Base-by-base conservation (phyloP, 2,113 vertebrate species). In the Chaenogobius annularis region DNA sequence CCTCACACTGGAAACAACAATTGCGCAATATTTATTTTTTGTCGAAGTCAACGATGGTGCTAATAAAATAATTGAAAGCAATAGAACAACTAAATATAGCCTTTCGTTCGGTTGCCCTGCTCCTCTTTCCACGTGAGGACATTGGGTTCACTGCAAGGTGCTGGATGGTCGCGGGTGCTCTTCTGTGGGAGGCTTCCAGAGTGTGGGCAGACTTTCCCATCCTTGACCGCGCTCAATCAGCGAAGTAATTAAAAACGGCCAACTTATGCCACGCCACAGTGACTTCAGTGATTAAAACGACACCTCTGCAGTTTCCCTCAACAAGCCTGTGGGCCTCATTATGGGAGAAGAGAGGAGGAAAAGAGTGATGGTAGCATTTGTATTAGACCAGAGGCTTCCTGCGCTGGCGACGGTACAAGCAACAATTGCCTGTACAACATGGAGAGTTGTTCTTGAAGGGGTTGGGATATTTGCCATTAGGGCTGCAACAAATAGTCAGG, bases 181-280 rank as follows among this genome's bases (percentile, higher is more conserved):
- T 76, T 78, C 68, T 69, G 56, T 71, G 56, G 75, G 74, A 72
- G 79, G 79, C 72, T 72, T 81, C 73, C 75, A 69, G 69, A 73
- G 43, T 66, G 85, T 85, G 89, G 86, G 83, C 84, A 85, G 77
- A 68, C 82, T 69, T 76, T 61, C 78, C 89, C 86, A 87, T 90
- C 88, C 89, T 86, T 89, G 85, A 83, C 84, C 84, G 81, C 77
- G 82, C 86, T 84, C 89, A 88, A 87, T 91, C 82, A 90, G 83
- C 72, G 35, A 81, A 84, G 85, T 90, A 92, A 93, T 93, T 93
- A 92, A 90, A 90, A 82, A 87, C 81, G 84, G 86, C 87, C 88
- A 88, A 91, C 86, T 90, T 81, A 69, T 85, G 87, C 88, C 86
- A 90, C 83, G 89, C 83, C 83, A 86, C 92, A 84, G 73, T 90